Evolutionary conservation across 2,113 vertebrate species (phyloP).

Genomic region (Psettodes erumei): DNA sequence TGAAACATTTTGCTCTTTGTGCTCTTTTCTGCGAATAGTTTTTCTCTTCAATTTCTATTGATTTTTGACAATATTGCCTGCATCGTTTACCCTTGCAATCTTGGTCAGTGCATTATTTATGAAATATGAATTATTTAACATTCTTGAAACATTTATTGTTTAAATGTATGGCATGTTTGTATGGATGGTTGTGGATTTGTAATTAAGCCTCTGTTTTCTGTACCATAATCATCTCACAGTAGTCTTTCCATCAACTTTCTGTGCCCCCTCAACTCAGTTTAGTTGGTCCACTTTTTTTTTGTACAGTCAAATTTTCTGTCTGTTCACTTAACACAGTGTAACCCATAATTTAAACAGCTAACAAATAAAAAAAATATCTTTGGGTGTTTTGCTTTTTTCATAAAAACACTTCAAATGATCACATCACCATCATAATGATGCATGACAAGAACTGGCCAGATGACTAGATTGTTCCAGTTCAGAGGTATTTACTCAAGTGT

Average conservation of each 20-base stretch:
- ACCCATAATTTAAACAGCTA: slow-evolving; percentile 35
- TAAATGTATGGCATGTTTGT: slow-evolving; percentile 9
- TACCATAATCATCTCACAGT: background rate
- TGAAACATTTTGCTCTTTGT: slow-evolving; percentile 1
- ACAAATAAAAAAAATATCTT: slow-evolving; percentile 35
- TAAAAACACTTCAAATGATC: background rate
- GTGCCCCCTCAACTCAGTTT: background rate
- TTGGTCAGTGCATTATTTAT: slow-evolving; percentile 49
- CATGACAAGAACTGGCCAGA: background rate
- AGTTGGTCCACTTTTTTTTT: slow-evolving; percentile 20
- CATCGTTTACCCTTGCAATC: slow-evolving; percentile 24
- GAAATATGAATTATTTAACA: slow-evolving; percentile 26
- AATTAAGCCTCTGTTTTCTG: slow-evolving; percentile 23
- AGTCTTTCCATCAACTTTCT: background rate
- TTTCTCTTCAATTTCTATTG: background rate
- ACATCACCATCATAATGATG: no score
- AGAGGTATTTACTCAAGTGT: no score
- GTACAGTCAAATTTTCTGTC: slow-evolving; percentile 12
- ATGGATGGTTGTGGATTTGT: slow-evolving; percentile 16
- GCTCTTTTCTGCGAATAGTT: background rate
- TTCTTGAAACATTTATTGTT: slow-evolving; percentile 36
- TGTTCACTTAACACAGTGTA: slow-evolving; percentile 37
- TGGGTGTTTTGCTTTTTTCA: background rate
- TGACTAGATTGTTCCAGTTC: background rate
- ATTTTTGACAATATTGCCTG: slow-evolving; percentile 23